phyloP scores from a whole-genome alignment of 1,140 invertebrate species.

The Aporrectodea caliginosa region DNA sequence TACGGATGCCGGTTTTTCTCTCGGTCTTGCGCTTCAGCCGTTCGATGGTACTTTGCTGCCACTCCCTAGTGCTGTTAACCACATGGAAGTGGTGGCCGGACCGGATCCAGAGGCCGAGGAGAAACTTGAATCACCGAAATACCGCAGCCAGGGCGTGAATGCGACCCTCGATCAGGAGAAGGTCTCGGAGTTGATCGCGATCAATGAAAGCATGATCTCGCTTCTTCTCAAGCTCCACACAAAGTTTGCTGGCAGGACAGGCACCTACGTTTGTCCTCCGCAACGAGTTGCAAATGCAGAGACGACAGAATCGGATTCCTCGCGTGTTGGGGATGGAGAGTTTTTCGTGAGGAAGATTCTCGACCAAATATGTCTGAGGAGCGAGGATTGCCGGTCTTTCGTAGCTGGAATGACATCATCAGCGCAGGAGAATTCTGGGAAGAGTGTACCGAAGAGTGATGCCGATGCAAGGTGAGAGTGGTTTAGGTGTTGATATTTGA shows the following conservation, averaged over 20 bases:
- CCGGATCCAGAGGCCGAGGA: not conserved
- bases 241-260: conserved; percentile 70
- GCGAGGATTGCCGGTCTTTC: conserved; percentile 65
- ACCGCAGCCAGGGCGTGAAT: not conserved
- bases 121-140: not conserved
- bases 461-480: conserved; percentile 12
- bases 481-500: too few species aligned
- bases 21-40: too few species aligned
- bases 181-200: conserved; percentile 14
- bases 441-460: not conserved
- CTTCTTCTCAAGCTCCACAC: conserved; percentile 87
- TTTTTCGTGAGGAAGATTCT: conserved; percentile 73
- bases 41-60: not conserved
- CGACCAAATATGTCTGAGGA: conserved; percentile 46
- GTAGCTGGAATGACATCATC: not conserved
- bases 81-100: not conserved
- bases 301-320: conserved; percentile 36
- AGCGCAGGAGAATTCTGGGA: not conserved
- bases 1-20: too few species aligned
- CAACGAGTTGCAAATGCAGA: not conserved
- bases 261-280: conserved; percentile 2
- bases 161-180: not conserved
- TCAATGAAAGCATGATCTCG: conserved; percentile 86
- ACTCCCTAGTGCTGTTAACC: not conserved
- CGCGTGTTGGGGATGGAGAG: conserved; percentile 78